phyloP scores from a whole-genome alignment of 2,888 invertebrate genomes.

The Actias luna region DNA sequence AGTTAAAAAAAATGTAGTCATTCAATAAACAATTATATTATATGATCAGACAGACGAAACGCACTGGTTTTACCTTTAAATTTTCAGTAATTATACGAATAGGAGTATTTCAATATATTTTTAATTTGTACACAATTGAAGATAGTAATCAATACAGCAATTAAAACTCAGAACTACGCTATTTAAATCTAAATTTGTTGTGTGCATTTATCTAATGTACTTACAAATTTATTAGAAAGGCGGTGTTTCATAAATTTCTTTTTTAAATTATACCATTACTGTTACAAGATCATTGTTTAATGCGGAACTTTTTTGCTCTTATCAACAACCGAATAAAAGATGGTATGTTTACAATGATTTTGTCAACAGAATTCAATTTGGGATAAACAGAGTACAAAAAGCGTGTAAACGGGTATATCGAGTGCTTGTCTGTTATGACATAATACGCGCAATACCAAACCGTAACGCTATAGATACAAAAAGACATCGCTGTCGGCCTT shows the following conservation, averaged over 20 bases:
- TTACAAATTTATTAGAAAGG: background rate
- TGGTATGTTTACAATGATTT: conserved; percentile 74
- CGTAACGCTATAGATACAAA: conserved; percentile 71
- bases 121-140: background rate
- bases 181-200: background rate
- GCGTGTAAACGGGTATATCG: conserved; percentile 54
- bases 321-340: conserved; percentile 62
- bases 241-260: background rate
- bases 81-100: background rate
- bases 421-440: conserved; percentile 79
- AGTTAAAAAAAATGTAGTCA: too few species aligned
- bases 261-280: background rate
- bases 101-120: background rate
- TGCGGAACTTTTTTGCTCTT: conserved; percentile 27
- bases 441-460: conserved; percentile 78
- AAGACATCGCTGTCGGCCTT: conserved; percentile 67
- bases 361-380: conserved; percentile 77
- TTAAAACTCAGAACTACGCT: background rate
- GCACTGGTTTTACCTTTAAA: background rate
- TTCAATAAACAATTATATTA: too few species aligned
- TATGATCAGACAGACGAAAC: too few species aligned
- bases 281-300: background rate
- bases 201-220: background rate
- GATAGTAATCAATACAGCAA: background rate
- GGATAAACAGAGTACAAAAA: conserved; percentile 68